Percentiles rank a stretch among this genome's conserved stretches.
phyloP scores from a whole-genome alignment of 1,140 invertebrate species.

The Phthorimaea operculella region DNA sequence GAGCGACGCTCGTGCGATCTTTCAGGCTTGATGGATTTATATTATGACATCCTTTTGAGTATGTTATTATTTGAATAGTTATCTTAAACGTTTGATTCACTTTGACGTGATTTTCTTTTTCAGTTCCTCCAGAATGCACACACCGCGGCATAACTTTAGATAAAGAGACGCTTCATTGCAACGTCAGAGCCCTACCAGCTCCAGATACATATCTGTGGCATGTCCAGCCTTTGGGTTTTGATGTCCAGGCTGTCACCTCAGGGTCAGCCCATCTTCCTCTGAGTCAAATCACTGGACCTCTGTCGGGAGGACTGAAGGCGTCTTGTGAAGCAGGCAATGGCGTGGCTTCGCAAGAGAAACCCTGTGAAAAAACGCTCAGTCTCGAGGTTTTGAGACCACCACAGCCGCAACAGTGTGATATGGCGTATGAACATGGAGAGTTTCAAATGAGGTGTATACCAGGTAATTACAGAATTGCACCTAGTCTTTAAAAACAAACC shows the following conservation, averaged over 20 bases:
- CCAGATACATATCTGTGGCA: slow-evolving; percentile 60
- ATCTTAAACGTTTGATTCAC: neutral
- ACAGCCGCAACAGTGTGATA: slow-evolving; percentile 49
- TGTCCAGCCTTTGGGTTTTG: slow-evolving; percentile 39
- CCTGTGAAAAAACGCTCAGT: slow-evolving; percentile 40
- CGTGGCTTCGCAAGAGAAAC: slow-evolving; percentile 43
- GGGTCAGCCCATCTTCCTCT: slow-evolving; percentile 44
- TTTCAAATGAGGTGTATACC: slow-evolving; percentile 56
- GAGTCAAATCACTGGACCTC: slow-evolving; percentile 40
- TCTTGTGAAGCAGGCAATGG: slow-evolving; percentile 54
- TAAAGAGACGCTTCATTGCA: slow-evolving; percentile 49
- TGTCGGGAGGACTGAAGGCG: slow-evolving; percentile 35
- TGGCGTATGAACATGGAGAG: slow-evolving; percentile 53
- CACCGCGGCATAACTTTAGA: slow-evolving; percentile 36
- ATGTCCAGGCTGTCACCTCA: slow-evolving; percentile 51
- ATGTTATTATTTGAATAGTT: too few species aligned
- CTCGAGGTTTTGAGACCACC: slow-evolving; percentile 46
- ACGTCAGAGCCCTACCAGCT: slow-evolving; percentile 36
- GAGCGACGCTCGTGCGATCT: too few species aligned
- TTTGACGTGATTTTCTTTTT: too few species aligned
- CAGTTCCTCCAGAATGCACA: slow-evolving; percentile 53
- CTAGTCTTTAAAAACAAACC: neutral
- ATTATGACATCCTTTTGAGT: too few species aligned
- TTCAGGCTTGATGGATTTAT: too few species aligned
- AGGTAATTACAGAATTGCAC: slow-evolving; percentile 27